A percentile compares a stretch with the other conserved stretches of the same genome.
phyloP scores from a whole-genome alignment of 2,113 vertebrate species.

The Leucosticte australis region DNA sequence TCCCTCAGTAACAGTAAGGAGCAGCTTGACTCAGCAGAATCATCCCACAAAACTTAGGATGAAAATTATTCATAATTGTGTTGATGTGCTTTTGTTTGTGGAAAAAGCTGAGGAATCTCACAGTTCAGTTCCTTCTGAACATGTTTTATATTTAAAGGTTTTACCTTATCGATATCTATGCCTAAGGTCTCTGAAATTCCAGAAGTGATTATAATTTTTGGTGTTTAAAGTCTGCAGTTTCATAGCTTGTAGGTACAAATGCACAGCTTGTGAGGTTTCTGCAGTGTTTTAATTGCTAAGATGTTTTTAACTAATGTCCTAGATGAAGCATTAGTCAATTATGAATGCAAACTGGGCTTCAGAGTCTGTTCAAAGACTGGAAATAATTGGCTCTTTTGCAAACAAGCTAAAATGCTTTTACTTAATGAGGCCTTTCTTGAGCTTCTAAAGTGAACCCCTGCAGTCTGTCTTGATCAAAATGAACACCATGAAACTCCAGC shows the following conservation, averaged over 20 bases:
- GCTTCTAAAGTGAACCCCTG: not conserved
- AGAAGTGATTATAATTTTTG: not conserved
- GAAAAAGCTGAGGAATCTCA: not conserved
- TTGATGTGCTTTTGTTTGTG: not conserved
- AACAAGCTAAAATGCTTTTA: not conserved
- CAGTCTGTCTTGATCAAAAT: not conserved
- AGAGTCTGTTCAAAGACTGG: not conserved
- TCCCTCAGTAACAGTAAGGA: not conserved
- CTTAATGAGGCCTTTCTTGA: not conserved
- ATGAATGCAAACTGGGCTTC: constrained; percentile 15
- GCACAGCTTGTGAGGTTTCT: not conserved
- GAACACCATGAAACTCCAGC: not conserved
- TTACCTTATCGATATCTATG: not conserved
- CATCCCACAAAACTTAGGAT: not conserved
- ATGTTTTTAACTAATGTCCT: constrained; percentile 24
- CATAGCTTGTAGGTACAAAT: not conserved
- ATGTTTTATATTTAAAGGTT: not conserved
- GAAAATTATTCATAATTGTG: not conserved
- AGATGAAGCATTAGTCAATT: constrained; percentile 24
- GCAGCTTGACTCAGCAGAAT: not conserved
- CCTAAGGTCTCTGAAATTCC: not conserved
- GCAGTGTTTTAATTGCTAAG: not conserved
- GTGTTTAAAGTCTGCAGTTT: not conserved
- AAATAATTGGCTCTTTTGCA: constrained; percentile 12
- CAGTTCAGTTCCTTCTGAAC: not conserved